A percentile compares a stretch with the other conserved stretches of the same genome.
phyloP scores from a whole-genome alignment of 2,797 vertebrate genomes.

The Mus minutoides region DNA sequence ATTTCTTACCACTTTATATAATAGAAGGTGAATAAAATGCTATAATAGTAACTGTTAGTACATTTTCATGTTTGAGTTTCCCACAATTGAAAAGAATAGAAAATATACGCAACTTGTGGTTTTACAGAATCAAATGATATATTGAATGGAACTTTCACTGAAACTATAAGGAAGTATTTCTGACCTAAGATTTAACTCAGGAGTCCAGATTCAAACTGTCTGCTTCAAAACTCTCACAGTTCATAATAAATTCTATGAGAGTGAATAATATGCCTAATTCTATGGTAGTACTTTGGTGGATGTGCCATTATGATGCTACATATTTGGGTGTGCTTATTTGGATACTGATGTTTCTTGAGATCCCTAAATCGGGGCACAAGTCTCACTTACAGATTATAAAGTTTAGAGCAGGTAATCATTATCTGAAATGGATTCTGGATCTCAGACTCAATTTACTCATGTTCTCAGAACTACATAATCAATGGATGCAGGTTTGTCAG shows the following conservation, averaged over 20 bases:
- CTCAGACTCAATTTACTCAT: not conserved
- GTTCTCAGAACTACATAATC: not conserved
- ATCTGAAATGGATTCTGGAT: not conserved
- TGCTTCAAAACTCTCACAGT: not conserved
- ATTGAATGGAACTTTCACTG: not conserved
- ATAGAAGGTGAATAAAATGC: not conserved
- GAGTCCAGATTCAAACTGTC: not conserved
- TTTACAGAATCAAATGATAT: conserved; percentile 4
- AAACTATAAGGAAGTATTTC: not conserved
- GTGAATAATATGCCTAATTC: not conserved
- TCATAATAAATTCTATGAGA: not conserved
- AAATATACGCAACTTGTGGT: not conserved
- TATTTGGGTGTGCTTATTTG: not conserved
- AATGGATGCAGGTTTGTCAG: not conserved
- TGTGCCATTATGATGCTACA: not conserved
- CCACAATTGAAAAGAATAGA: not conserved
- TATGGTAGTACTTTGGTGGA: not conserved
- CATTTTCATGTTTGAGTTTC: not conserved
- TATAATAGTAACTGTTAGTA: not conserved
- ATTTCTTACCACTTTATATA: conserved; percentile 39
- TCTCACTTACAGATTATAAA: conserved; percentile 2
- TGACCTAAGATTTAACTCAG: not conserved
- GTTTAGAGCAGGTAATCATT: not conserved
- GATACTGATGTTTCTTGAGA: not conserved
- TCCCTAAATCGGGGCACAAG: not conserved